These are phyloP conservation scores for Sarcophaga variegata DNA, from an alignment of 2,888 invertebrate genomes.

Conservation along the genomic window DNA sequence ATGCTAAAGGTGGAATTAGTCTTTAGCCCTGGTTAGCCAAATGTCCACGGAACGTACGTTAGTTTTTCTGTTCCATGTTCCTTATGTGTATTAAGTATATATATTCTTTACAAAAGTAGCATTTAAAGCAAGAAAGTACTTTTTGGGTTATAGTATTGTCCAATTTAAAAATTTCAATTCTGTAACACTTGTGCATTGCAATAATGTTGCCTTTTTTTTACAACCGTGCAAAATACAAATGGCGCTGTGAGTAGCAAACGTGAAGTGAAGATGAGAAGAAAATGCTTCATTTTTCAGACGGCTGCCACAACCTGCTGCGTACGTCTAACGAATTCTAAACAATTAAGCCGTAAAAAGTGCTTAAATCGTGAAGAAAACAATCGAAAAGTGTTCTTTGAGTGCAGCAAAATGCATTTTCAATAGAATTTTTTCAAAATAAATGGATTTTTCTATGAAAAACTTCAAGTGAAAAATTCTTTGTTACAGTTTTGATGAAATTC, in stretches of 20 bases:
- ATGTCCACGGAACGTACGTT: too few relatives aligned
- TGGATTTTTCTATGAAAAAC: constrained; percentile 48
- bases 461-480: constrained; percentile 46
- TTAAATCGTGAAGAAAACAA: constrained; percentile 56
- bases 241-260: constrained; percentile 55
- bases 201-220: neutral
- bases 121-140: too few relatives aligned
- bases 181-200: neutral
- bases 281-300: constrained; percentile 54
- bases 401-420: constrained; percentile 42
- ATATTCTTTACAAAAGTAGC: too few relatives aligned
- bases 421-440: constrained; percentile 51
- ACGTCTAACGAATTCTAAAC: constrained; percentile 33
- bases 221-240: constrained; percentile 66
- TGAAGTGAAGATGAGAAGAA: constrained; percentile 22
- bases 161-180: neutral
- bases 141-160: too few relatives aligned
- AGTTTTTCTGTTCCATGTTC: too few relatives aligned
- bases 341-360: constrained; percentile 39
- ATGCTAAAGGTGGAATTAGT: too few relatives aligned
- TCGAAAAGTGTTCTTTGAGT: constrained; percentile 35
- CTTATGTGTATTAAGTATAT: too few relatives aligned
- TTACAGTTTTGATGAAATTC: constrained; percentile 59
- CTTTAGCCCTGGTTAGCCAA: too few relatives aligned
- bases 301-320: constrained; percentile 56